Evolutionary conservation across 2,888 invertebrate genomes (phyloP), one percentile per base, ranked within the genome.

Genomic region (Deilephila porcellus): DNA sequence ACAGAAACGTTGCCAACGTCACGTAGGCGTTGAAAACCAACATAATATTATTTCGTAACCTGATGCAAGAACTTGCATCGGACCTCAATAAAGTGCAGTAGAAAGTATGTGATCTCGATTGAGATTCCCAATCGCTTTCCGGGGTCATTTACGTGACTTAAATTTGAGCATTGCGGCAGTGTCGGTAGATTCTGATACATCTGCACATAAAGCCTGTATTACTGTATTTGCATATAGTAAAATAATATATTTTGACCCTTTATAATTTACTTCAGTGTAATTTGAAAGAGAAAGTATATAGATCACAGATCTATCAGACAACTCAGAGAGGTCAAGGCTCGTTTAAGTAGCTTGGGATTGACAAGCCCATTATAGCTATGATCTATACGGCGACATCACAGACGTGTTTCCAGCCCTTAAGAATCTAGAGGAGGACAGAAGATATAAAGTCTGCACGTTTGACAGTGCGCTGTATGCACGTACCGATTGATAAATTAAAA

Each of bases 51-150:
- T 56, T 56, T 56, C n/a, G 56, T n/a, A 56, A 56, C 5, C 19
- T 56, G 56, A 4, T n/a, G n/a, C 56, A 56, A 45, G 56, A n/a
- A n/a, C 56, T 17, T 56, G 56, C 56, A 56, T 56, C 56, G n/a
- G 56, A 19, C 56, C n/a, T n/a, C 19, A 56, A 56, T 56, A 56
- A 34, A 63, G 7, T 64, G n/a, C 64, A 45, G 37, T 64, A 64
- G 64, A 64, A 64, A 64, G 64, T 63, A 32, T 45, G 37, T 45
- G 37, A 64, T 64, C 20, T 64, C 11, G 64, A 45, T 45, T 45
- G 11, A 14, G 45, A 45, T 64, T 45, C 37, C 11, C 11, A n/a
- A 20, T 56, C 37, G 37, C 11, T 64, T 20, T 20, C 64, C 64
- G n/a, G 25, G 14, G 60, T 37, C 20, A 56, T n/a, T 37, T 45